Evolutionary conservation across 2,113 vertebrate genomes (phyloP).

Genomic region (Ceyx melanurus): DNA sequence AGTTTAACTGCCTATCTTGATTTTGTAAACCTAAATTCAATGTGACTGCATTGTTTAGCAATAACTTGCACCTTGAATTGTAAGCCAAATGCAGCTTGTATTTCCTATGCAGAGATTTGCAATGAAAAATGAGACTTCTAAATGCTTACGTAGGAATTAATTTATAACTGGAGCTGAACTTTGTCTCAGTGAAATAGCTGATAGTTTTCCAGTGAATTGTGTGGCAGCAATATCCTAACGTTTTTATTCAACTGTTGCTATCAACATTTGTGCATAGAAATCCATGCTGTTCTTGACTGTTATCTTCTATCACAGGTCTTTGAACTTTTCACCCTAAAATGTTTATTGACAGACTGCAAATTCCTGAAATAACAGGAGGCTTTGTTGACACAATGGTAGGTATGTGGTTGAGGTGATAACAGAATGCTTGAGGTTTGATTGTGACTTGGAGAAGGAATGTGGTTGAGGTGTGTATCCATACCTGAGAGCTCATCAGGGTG

Average conservation of each 20-base stretch:
- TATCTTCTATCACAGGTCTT: not conserved
- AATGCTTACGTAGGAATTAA: not conserved
- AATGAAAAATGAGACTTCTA: not conserved
- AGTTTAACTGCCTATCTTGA: not conserved
- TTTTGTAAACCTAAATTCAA: not conserved
- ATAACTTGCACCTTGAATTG: not conserved
- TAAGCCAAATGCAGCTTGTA: not conserved
- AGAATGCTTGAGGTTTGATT: not conserved
- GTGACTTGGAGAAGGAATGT: not conserved
- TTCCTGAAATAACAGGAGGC: not conserved
- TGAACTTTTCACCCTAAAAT: not conserved
- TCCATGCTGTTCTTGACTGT: not conserved
- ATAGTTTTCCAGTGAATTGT: not conserved
- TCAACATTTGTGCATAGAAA: not conserved
- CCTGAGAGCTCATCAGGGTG: not conserved
- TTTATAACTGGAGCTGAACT: not conserved
- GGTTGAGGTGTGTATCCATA: not conserved
- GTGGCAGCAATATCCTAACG: fast-evolving
- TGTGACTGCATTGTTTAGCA: not conserved
- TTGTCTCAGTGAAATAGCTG: not conserved
- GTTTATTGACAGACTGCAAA: not conserved
- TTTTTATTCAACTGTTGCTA: not conserved
- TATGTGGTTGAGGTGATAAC: not conserved
- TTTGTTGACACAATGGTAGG: not conserved
- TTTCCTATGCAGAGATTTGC: not conserved